Percentiles rank a stretch among this genome's conserved stretches.
phyloP scores from a whole-genome alignment of 2,113 vertebrate genomes.

The Forbesichthys agassizii region DNA sequence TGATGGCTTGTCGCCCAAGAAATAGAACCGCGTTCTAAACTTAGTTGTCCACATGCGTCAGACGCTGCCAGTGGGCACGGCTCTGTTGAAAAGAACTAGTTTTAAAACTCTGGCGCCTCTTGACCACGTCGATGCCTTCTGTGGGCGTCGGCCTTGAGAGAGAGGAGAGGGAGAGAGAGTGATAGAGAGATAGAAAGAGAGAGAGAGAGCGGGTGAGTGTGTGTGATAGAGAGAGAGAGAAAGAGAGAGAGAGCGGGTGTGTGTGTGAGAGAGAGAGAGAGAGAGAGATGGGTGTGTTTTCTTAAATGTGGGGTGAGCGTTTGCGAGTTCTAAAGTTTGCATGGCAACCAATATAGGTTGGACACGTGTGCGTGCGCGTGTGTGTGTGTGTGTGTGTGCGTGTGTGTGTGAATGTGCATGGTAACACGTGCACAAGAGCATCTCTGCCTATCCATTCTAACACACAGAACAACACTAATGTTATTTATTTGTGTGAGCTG shows the following conservation, averaged over 20 bases:
- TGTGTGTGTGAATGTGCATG: constrained; percentile 2
- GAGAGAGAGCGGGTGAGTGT: too few relatives aligned
- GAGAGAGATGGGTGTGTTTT: constrained; percentile 47
- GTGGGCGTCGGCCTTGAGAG: too few relatives aligned
- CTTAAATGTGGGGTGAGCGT: constrained; percentile 50
- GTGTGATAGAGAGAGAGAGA: constrained; percentile 2
- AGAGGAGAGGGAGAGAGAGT: too few relatives aligned
- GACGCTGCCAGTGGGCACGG: too few relatives aligned
- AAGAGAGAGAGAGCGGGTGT: too few relatives aligned
- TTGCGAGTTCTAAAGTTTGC: constrained; percentile 30
- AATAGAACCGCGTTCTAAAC: too few relatives aligned
- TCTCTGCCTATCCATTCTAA: neutral
- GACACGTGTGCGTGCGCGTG: constrained; percentile 15
- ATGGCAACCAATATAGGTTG: constrained; percentile 41
- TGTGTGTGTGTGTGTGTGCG: constrained; percentile 12
- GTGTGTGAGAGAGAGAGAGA: constrained; percentile 3
- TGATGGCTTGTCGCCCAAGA: too few relatives aligned
- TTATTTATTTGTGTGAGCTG: constrained; percentile 18
- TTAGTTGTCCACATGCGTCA: too few relatives aligned
- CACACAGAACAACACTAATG: neutral
- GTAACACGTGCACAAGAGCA: constrained; percentile 3
- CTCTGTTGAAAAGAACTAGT: too few relatives aligned
- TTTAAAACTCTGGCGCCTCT: too few relatives aligned
- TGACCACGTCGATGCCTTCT: too few relatives aligned
- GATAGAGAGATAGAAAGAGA: too few relatives aligned